These are phyloP conservation scores for Meloidogyne exigua DNA, from an alignment of 1,140 invertebrate genomes.

Conservation along the genomic window DNA sequence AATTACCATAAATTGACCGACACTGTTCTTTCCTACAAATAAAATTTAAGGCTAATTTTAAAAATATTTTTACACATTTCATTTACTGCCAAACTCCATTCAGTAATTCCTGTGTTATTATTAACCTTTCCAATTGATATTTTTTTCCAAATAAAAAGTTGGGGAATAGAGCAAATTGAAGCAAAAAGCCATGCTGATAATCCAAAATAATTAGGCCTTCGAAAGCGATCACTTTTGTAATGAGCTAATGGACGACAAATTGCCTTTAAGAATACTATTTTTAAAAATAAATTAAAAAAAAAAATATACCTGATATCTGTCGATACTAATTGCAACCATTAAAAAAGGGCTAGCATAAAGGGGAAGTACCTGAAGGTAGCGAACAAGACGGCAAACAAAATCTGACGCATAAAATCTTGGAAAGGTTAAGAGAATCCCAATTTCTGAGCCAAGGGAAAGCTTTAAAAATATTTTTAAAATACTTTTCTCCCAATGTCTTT, in stretches of 20 bases:
- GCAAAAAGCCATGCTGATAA: conserved; percentile 51
- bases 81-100: neutral
- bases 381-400: conserved; percentile 62
- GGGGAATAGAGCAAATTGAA: conserved; percentile 50
- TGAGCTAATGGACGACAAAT: conserved; percentile 57
- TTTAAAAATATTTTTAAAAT: conserved; percentile 32
- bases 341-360: conserved; percentile 57
- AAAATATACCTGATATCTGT: conserved; percentile 53
- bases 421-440: conserved; percentile 54
- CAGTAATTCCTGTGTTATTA: neutral
- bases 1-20: neutral
- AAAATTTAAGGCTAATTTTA: neutral
- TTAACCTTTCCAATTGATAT: neutral
- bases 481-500: too few relatives aligned
- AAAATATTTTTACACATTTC: neutral
- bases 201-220: conserved; percentile 54
- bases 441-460: conserved; percentile 65
- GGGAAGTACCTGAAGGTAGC: conserved; percentile 64
- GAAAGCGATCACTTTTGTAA: conserved; percentile 57
- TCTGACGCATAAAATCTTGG: conserved; percentile 53
- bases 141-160: conserved; percentile 55
- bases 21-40: neutral
- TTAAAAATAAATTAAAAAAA: neutral
- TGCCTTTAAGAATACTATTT: conserved; percentile 40
- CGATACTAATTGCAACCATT: conserved; percentile 54